A percentile compares a stretch with the other conserved stretches of the same genome.
Conservation (phyloP, 37 sponge, comb jelly and placozoan genomes). For the Halichondria panicea region DNA sequence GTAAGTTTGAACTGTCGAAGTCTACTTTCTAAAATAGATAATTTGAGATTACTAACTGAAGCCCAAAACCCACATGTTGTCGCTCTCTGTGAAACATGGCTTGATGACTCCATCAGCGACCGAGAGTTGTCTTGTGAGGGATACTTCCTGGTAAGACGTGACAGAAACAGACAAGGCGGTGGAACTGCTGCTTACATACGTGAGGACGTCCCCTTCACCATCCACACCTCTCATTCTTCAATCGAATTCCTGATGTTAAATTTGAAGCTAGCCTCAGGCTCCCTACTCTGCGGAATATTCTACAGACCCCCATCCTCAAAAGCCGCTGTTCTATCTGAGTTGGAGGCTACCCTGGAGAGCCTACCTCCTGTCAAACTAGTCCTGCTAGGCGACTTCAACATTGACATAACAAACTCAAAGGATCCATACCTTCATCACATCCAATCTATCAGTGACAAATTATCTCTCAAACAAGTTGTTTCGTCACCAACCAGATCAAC, state of each 20-base stretch:
- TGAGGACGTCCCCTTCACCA: not conserved
- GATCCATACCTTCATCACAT: not conserved
- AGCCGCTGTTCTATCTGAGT: not conserved
- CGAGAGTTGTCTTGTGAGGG: not conserved
- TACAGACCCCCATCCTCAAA: constrained; percentile 1
- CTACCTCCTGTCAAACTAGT: constrained; percentile 1
- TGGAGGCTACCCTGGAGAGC: not conserved
- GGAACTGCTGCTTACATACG: not conserved
- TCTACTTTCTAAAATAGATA: not conserved
- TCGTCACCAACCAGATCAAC: not conserved
- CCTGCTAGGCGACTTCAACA: constrained; percentile 21
- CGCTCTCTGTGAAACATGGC: constrained; percentile 12
- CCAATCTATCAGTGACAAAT: not conserved
- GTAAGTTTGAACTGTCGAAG: not conserved
- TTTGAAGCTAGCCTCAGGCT: not conserved
- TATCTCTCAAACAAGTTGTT: not conserved
- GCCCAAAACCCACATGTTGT: not conserved
- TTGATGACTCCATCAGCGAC: not conserved
- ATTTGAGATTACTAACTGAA: not conserved
- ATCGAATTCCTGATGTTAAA: not conserved
- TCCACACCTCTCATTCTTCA: not conserved
- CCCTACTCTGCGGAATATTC: not conserved
- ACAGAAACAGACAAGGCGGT: constrained; percentile 4
- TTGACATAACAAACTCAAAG: not conserved
- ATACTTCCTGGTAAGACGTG: not conserved